Evolutionary conservation across 2,113 vertebrate genomes (phyloP), one percentile per base, ranked within the genome.

Genomic region (Melanocharis versteri): DNA sequence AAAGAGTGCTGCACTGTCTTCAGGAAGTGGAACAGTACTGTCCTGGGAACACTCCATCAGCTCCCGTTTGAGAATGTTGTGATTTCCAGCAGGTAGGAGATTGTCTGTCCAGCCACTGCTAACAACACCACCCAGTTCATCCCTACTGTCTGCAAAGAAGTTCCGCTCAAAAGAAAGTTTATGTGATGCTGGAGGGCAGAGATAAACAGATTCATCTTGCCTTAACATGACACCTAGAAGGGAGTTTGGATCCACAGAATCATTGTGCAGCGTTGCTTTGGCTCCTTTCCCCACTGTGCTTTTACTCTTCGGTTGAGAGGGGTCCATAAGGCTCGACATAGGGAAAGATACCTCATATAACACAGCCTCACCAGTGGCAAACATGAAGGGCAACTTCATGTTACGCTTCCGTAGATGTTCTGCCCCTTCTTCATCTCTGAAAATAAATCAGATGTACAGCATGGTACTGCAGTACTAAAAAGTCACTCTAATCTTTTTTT

Each of bases 291-390:
- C 92, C 7, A 31, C 7, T 6, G 44, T 73, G 60, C 83, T 91
- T 93, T 98, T 98, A 70, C 56, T 93, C 81, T 96, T 97, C 13
- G 18, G 7, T 28, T 96, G 94, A 62, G 96, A 73, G 33, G 97
- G 48, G 44, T 98, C 97, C 91, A 96, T 84, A 39, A 98, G 20
- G 35, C 89, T 45, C 4, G 90, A 94, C 75, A 97, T 83, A 15
- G 97, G 95, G 68, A 93, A 98, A 54, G 89, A 94, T 4, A 95
- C 33, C 90, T 99, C 98, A 50, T 99, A 99, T 7, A 99, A 76
- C 47, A 99, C 92, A 28, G 98, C 98, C 94, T 99, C 98, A 26
- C 98, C 98, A 13, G 98, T 98, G 57, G 98, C 96, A 72, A 98
- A 99, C 97, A 97, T 98, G 87, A 99, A 99, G 28, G 98, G 98